Evolutionary conservation across 37 sponge, comb jelly and placozoan species (phyloP).

Genomic region (Ianthella basta): DNA sequence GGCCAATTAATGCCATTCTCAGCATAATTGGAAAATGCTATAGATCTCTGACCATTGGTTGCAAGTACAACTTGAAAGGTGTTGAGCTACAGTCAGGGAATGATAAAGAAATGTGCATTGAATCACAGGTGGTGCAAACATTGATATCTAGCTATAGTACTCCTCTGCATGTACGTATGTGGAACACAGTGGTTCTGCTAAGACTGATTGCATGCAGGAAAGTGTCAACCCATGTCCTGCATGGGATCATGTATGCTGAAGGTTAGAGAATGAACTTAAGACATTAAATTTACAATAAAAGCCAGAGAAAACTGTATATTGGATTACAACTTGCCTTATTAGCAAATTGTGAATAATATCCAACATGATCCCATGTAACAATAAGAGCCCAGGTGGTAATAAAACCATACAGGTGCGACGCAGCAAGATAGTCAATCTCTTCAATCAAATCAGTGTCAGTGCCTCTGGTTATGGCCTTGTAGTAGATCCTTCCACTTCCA

Average conservation of each 20-base stretch:
- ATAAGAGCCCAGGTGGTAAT: constrained; percentile 10
- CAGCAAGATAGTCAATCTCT: background rate
- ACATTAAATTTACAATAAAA: background rate
- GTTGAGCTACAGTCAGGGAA: background rate
- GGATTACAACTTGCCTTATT: too few species aligned
- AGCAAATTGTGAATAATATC: too few species aligned
- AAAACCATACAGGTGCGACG: background rate
- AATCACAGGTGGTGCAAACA: too few species aligned
- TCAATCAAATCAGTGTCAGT: background rate
- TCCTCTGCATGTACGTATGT: too few species aligned
- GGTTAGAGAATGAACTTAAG: background rate
- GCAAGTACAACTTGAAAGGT: constrained; percentile 30
- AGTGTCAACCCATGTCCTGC: background rate
- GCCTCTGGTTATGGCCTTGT: background rate
- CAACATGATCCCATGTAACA: constrained; percentile 32
- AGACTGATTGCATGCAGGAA: too few species aligned
- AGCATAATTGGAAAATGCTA: constrained; percentile 21
- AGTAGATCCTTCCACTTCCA: constrained; percentile 2
- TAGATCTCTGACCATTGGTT: constrained; percentile 26
- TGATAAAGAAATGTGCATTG: too few species aligned
- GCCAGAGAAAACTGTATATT: too few species aligned
- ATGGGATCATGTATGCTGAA: background rate
- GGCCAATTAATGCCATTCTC: constrained; percentile 28
- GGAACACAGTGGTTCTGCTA: too few species aligned
- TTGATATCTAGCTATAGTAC: too few species aligned